Conservation (phyloP, 1,140 invertebrate genomes). For the Mylabris phalerata region DNA sequence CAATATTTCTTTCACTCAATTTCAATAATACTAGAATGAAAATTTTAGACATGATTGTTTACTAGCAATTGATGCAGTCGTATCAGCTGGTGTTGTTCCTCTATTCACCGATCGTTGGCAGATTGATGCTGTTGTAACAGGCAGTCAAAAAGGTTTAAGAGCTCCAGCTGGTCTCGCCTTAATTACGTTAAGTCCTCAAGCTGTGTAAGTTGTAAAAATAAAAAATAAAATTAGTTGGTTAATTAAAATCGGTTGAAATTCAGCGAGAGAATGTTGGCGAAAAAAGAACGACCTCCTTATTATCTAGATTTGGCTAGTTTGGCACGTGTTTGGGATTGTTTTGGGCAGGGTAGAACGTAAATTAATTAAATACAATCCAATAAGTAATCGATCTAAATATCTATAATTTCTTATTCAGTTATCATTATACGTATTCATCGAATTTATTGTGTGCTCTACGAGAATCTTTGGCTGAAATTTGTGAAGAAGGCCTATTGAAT, state of each 20-base stretch:
- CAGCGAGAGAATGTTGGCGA: neutral
- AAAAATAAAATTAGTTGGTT: neutral
- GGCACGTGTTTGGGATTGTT: conserved; percentile 3
- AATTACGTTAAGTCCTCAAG: conserved; percentile 71
- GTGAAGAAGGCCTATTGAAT: conserved; percentile 12
- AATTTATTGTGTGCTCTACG: conserved; percentile 4
- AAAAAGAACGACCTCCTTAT: conserved; percentile 6
- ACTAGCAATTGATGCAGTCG: conserved; percentile 8
- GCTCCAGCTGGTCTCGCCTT: conserved; percentile 74
- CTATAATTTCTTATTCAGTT: neutral
- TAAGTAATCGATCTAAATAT: no score
- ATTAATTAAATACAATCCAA: no score
- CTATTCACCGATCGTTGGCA: conserved; percentile 72
- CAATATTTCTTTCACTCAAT: no score
- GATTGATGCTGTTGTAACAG: conserved; percentile 74
- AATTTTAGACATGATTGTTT: neutral
- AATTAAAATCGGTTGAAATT: neutral
- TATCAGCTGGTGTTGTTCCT: conserved; percentile 44
- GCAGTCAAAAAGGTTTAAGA: conserved; percentile 76
- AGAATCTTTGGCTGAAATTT: conserved; percentile 6
- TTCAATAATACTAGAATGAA: no score
- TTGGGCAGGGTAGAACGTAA: neutral
- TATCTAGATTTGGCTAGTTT: conserved; percentile 1
- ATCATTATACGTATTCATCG: conserved; percentile 7
- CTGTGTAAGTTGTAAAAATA: conserved; percentile 51